Base-by-base conservation (phyloP, 2,113 vertebrate species). In the Glareola pratincola region DNA sequence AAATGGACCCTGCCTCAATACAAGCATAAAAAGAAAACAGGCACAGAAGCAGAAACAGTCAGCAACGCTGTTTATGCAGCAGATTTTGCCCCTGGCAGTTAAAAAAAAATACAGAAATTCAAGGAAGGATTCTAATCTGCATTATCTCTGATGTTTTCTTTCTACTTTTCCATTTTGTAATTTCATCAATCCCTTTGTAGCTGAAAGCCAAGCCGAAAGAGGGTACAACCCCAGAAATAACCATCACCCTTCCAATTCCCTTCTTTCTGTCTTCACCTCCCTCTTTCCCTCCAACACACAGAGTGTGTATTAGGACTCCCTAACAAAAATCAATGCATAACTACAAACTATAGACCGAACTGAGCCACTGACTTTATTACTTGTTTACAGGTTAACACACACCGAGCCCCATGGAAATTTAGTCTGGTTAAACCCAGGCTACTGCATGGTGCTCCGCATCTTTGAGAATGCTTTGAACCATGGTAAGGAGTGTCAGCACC, bases 401-500 rank as follows among this genome's bases (percentile, higher is more conserved):
- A 32, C 24, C 1, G 1, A 14, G 22, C 8, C 23, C 24, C 30
- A 2, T 7, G 10, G 51, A 80, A 74, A 41, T 62, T 48, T 50
- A 26, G 16, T 17, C n/a, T 14, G 2, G 36, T 12, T 48, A 37
- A 11, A 12, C 4, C 4, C 23, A 54, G 50, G 22, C 8, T 20
- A 8, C 36, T 32, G 29, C 30, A 27, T 1, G 1, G 10, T 57
- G 45, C 34, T 26, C 68, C 30, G 24, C 45, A 45, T 10, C 36
- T 62, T 24, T n/a, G 36, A 9, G 4, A 32, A 16, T 7, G 8
- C 21, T 45, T 79, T 79, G 10, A 4, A 0, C 22, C 13, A 9
- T 10, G 12, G 6, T 4, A 57, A 93, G 36, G 92, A 94, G 73
- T 4, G 3, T 30, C 74, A 97, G 97, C 96, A 94, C 96, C 97